phyloP scores from a whole-genome alignment of 2,113 vertebrate species.

The Cranoglanis bouderius region DNA sequence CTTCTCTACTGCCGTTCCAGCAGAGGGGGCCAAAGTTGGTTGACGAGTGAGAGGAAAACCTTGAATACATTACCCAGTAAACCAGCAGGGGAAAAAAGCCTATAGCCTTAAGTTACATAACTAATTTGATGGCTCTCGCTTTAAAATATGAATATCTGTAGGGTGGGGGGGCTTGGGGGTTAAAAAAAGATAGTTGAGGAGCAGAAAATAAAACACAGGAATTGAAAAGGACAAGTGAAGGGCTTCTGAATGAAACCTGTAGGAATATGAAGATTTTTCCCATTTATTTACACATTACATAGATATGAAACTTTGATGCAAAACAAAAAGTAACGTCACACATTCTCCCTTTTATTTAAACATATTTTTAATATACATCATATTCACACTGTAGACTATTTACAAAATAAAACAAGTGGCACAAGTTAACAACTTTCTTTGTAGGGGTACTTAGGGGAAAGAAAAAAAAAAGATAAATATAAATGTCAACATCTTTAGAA shows the following conservation, averaged over 20 bases:
- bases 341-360: slow-evolving; percentile 78
- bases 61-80: background rate
- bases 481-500: slow-evolving; percentile 60
- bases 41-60: background rate
- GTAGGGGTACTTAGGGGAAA: slow-evolving; percentile 54
- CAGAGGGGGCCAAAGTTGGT: background rate
- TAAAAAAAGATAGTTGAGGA: background rate
- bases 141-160: background rate
- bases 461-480: slow-evolving; percentile 67
- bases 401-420: slow-evolving; percentile 80
- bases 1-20: slow-evolving; percentile 1
- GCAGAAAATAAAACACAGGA: background rate
- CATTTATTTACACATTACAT: background rate
- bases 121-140: background rate
- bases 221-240: background rate
- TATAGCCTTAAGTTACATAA: background rate
- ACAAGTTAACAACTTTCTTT: slow-evolving; percentile 66
- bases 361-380: slow-evolving; percentile 79
- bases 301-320: slow-evolving; percentile 9
- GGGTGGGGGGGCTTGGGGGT: background rate
- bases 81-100: background rate
- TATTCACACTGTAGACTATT: slow-evolving; percentile 79
- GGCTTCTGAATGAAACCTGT: background rate
- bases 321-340: slow-evolving; percentile 64
- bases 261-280: background rate